Conservation (phyloP, 2,113 vertebrate genomes). For the Ictidomys tridecemlineatus region DNA sequence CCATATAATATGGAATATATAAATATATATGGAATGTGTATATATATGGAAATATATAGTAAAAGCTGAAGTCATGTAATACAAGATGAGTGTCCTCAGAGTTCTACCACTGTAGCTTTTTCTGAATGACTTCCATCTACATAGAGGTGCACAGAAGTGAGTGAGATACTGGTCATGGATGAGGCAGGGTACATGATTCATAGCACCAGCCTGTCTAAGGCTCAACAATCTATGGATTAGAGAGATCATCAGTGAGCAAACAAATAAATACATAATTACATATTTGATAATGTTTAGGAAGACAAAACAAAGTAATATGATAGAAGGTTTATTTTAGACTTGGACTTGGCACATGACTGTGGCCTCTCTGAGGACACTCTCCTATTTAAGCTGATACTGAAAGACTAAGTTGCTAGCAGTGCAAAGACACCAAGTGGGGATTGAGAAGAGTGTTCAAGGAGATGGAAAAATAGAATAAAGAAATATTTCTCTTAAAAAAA, state of each 20-base stretch:
- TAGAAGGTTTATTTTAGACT: not conserved
- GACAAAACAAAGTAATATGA: not conserved
- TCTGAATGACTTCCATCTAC: not conserved
- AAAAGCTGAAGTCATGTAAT: slow-evolving; percentile 1
- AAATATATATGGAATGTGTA: not conserved
- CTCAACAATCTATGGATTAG: not conserved
- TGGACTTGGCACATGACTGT: not conserved
- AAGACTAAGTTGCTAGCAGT: not conserved
- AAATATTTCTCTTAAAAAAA: not conserved
- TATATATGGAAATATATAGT: not conserved
- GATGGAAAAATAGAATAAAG: not conserved
- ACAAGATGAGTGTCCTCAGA: not conserved
- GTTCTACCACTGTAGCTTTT: not conserved
- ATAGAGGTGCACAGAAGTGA: not conserved
- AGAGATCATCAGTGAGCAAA: not conserved
- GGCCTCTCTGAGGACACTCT: not conserved
- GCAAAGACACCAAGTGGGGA: not conserved
- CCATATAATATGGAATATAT: no score
- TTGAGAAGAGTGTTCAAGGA: not conserved
- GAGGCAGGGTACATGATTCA: not conserved
- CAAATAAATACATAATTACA: not conserved
- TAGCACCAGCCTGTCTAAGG: not conserved
- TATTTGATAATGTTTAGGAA: slow-evolving; percentile 6
- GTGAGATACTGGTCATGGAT: not conserved
- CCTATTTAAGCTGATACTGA: not conserved